Conservation (phyloP, 1,140 invertebrate species). For the Cotesia vestalis region DNA sequence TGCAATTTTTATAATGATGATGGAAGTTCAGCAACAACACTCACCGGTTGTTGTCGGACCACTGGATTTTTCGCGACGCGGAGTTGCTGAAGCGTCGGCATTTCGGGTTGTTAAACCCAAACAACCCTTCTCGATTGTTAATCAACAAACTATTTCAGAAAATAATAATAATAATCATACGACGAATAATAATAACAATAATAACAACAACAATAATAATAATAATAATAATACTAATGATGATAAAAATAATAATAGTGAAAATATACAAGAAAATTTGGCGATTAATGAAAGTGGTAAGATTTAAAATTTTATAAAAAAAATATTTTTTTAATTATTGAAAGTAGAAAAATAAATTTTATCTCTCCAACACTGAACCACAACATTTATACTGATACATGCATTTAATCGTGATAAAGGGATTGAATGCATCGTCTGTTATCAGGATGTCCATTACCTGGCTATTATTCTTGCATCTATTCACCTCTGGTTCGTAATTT, state of each 20-base stretch:
- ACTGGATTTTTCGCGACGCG: constrained; percentile 62
- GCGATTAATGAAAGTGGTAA: constrained; percentile 53
- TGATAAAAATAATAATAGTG: constrained; percentile 58
- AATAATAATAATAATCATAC: constrained; percentile 52
- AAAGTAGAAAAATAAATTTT: no score
- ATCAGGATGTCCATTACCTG: constrained; percentile 56
- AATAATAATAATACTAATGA: constrained; percentile 37
- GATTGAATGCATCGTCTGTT: constrained; percentile 46
- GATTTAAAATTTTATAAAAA: not conserved
- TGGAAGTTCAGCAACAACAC: constrained; percentile 65
- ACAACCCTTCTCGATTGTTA: constrained; percentile 50
- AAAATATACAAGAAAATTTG: constrained; percentile 53
- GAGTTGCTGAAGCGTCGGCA: constrained; percentile 62
- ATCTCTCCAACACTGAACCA: not conserved
- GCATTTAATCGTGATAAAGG: not conserved
- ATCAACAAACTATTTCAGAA: constrained; percentile 51
- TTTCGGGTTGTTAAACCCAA: constrained; percentile 64
- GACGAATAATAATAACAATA: constrained; percentile 52
- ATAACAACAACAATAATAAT: no score
- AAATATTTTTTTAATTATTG: not conserved
- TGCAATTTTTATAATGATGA: constrained; percentile 48
- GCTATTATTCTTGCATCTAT: constrained; percentile 51
- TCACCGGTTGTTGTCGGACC: constrained; percentile 64
- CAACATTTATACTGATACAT: not conserved
- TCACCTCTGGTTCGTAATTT: constrained; percentile 19